Evolutionary conservation across 2,888 invertebrate genomes (phyloP).

Genomic region (Rhagonycha lutea): DNA sequence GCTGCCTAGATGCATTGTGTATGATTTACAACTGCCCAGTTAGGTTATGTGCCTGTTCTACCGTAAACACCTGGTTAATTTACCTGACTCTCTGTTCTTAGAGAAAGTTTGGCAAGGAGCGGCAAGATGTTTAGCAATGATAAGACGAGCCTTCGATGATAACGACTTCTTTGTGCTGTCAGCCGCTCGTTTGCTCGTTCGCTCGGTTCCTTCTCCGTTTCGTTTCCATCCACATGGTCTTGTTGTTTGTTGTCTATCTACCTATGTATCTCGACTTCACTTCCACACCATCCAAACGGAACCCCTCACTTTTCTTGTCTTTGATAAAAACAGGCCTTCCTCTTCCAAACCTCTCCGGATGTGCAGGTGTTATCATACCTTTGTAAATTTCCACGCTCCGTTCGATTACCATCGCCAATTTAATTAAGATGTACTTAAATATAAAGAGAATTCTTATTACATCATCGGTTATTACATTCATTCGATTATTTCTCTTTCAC

Average conservation of each 20-base stretch:
- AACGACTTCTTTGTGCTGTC: slow-evolving; percentile 45
- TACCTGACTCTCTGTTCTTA: slow-evolving; percentile 35
- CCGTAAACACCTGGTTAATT: slow-evolving; percentile 28
- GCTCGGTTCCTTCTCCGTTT: neutral
- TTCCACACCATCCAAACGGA: neutral
- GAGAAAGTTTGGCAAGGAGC: slow-evolving; percentile 55
- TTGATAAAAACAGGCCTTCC: slow-evolving; percentile 27
- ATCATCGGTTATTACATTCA: neutral
- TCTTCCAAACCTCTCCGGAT: slow-evolving; percentile 20
- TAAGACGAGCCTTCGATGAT: slow-evolving; percentile 50
- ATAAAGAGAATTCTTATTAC: neutral
- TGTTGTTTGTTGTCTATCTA: no score
- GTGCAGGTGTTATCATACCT: slow-evolving; percentile 33
- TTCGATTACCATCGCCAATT: neutral
- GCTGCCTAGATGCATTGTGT: slow-evolving; percentile 40
- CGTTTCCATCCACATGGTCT: slow-evolving; percentile 11
- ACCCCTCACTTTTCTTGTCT: neutral
- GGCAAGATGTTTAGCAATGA: slow-evolving; percentile 41
- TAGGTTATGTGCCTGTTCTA: slow-evolving; percentile 35
- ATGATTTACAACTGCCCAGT: slow-evolving; percentile 48
- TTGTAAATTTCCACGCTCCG: neutral
- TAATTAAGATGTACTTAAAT: neutral
- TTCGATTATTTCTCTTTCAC: neutral
- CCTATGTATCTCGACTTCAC: neutral
- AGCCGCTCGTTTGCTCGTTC: slow-evolving; percentile 32